These are phyloP conservation scores for Xyrauchen texanus DNA, from an alignment of 2,113 vertebrate species.

Conservation along the genomic window DNA sequence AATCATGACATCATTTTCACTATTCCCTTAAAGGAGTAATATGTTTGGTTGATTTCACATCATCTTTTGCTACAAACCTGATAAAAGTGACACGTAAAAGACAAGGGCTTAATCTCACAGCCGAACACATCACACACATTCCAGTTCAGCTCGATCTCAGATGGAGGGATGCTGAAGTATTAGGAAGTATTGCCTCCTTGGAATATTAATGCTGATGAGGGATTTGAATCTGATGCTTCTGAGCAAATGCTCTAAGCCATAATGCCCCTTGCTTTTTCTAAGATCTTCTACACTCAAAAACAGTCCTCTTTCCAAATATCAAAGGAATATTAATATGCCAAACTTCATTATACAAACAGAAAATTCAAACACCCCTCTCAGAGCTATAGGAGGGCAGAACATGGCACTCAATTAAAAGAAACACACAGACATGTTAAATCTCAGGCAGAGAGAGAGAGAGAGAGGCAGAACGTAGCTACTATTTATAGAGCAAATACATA, in stretches of 20 bases:
- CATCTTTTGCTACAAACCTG: not conserved
- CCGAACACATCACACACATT: not conserved
- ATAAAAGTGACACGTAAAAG: not conserved
- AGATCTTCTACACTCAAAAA: not conserved
- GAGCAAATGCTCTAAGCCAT: conserved; percentile 7
- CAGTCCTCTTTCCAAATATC: conserved; percentile 12
- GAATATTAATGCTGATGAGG: conserved; percentile 10
- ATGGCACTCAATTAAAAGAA: conserved; percentile 32
- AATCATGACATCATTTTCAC: too few relatives aligned
- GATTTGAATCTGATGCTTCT: not conserved
- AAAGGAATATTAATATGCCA: conserved; percentile 24
- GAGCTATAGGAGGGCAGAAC: not conserved
- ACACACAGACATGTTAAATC: not conserved
- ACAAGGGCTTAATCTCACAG: not conserved
- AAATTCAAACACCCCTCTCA: conserved; percentile 27
- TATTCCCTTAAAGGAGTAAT: not conserved
- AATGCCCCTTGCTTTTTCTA: too few relatives aligned
- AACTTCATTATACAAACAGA: conserved; percentile 33
- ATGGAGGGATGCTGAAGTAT: conserved; percentile 11
- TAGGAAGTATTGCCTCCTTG: not conserved
- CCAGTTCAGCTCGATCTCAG: not conserved
- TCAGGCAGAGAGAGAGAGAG: not conserved
- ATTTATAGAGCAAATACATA: conserved; percentile 2
- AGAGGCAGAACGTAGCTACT: not conserved
- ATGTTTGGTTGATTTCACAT: not conserved